phyloP scores from a whole-genome alignment of 2,113 vertebrate species.

The Serinus canaria region DNA sequence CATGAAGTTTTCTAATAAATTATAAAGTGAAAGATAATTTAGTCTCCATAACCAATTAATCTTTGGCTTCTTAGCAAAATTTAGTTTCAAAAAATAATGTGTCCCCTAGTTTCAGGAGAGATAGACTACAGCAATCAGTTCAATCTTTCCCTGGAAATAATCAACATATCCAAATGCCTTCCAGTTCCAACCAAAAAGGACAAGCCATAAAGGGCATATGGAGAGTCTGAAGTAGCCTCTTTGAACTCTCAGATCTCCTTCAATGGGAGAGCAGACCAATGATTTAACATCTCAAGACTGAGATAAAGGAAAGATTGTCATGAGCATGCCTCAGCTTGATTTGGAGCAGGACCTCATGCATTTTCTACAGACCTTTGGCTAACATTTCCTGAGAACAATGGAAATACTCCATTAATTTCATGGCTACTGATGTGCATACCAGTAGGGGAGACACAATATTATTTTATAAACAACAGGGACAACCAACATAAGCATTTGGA shows the following conservation, averaged over 20 bases:
- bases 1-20: not conserved
- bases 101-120: not conserved
- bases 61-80: not conserved
- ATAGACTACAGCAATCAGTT: not conserved
- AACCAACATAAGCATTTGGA: not conserved
- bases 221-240: not conserved
- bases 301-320: not conserved
- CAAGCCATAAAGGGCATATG: not conserved
- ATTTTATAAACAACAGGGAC: not conserved
- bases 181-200: not conserved
- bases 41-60: not conserved
- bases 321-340: not conserved
- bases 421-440: not conserved
- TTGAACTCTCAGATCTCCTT: not conserved
- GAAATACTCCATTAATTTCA: not conserved
- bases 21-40: slow-evolving; percentile 11
- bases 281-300: not conserved
- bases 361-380: not conserved
- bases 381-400: not conserved
- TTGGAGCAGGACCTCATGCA: not conserved
- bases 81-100: not conserved
- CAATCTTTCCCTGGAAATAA: not conserved
- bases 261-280: not conserved
- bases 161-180: not conserved
- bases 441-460: not conserved